Conservation (phyloP, 2,888 invertebrate species). For the Zootermopsis nevadensis region DNA sequence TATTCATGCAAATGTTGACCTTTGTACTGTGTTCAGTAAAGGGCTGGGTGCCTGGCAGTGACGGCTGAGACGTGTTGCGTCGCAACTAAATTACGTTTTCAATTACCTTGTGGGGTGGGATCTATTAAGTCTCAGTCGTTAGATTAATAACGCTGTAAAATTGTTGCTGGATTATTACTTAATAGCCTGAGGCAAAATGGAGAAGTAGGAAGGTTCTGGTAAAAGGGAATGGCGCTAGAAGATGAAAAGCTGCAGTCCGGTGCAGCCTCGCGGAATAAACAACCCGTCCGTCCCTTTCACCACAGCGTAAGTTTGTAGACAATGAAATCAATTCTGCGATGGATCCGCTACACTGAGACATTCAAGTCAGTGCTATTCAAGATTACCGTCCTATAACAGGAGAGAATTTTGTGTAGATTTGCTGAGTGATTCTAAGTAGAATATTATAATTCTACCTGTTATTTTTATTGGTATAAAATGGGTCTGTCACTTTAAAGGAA, state of each 20-base stretch:
- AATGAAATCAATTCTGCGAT: too few species aligned
- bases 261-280: too few species aligned
- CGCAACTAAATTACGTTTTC: slow-evolving; percentile 31
- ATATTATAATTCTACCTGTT: too few species aligned
- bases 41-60: background rate
- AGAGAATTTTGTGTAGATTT: too few species aligned
- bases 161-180: slow-evolving; percentile 32
- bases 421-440: too few species aligned
- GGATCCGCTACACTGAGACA: too few species aligned
- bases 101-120: slow-evolving; percentile 35
- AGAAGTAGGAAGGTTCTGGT: background rate
- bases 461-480: too few species aligned
- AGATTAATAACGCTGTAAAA: slow-evolving; percentile 32
- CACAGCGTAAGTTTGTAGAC: too few species aligned
- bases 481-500: too few species aligned
- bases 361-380: too few species aligned
- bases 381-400: too few species aligned
- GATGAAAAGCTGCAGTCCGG: background rate
- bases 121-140: slow-evolving; percentile 22
- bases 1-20: background rate
- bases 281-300: too few species aligned
- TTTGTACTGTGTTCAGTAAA: background rate
- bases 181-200: slow-evolving; percentile 25
- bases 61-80: background rate
- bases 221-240: background rate